Percentiles rank a stretch among this genome's conserved stretches.
phyloP scores from a whole-genome alignment of 2,113 vertebrate genomes.

The Cyphomyrus plagiostoma region DNA sequence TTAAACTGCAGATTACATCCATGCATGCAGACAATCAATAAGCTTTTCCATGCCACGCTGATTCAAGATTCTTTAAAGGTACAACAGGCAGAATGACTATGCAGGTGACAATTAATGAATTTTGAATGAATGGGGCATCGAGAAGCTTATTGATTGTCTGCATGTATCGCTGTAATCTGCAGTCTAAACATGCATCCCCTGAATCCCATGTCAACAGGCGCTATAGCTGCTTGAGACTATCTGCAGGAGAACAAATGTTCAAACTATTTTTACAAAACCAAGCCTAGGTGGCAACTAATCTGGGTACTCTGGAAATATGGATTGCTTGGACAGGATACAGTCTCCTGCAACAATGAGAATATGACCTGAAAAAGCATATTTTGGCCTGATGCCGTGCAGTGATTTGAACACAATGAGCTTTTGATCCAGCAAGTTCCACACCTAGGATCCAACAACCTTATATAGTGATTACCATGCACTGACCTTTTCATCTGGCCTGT shows the following conservation, averaged over 20 bases:
- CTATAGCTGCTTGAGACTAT: background rate
- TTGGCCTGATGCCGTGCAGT: background rate
- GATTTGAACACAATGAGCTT: background rate
- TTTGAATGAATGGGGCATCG: background rate
- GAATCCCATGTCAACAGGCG: background rate
- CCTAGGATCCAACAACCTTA: background rate
- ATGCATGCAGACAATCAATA: background rate
- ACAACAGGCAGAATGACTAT: too few species aligned
- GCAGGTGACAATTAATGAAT: too few species aligned
- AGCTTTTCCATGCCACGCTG: background rate
- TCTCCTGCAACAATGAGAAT: background rate
- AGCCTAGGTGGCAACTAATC: background rate
- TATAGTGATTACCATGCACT: background rate
- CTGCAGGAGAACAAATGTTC: background rate
- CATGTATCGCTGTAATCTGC: background rate
- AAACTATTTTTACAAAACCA: background rate
- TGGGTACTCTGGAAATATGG: background rate
- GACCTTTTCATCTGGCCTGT: conserved; percentile 2
- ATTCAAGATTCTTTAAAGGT: too few species aligned
- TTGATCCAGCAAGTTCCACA: background rate
- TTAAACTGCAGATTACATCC: background rate
- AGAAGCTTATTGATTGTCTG: background rate
- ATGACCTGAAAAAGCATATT: background rate
- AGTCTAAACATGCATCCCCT: background rate
- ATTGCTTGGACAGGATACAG: background rate